Conservation (phyloP, 2,888 invertebrate genomes). For the Pomacea canaliculata region DNA sequence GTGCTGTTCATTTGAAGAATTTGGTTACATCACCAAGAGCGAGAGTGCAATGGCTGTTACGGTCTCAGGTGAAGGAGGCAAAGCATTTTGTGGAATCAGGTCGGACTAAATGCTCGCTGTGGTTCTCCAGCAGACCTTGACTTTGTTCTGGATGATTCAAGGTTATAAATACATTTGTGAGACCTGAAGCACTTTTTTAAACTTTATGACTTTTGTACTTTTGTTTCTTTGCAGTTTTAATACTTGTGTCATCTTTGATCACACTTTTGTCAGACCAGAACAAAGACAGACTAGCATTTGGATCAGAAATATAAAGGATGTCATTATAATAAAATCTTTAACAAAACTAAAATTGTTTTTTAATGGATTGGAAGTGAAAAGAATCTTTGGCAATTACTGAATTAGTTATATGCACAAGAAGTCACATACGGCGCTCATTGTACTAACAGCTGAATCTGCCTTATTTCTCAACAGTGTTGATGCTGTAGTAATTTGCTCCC, state of each 20-base stretch:
- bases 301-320: no score
- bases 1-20: slow-evolving; percentile 48
- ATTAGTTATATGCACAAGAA: no score
- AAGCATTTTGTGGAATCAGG: slow-evolving; percentile 37
- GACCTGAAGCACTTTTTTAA: neutral
- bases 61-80: slow-evolving; percentile 46
- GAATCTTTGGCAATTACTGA: no score
- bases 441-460: neutral
- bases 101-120: slow-evolving; percentile 38
- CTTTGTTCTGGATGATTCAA: slow-evolving; percentile 45
- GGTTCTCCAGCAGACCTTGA: slow-evolving; percentile 42
- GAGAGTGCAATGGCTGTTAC: slow-evolving; percentile 47
- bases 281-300: no score
- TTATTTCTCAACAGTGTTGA: slow-evolving; percentile 40
- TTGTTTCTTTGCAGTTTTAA: no score
- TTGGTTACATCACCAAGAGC: slow-evolving; percentile 49
- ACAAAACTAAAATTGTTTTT: no score
- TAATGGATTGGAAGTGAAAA: no score
- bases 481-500: slow-evolving; percentile 54
- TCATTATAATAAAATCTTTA: no score
- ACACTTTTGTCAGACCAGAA: no score
- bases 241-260: no score
- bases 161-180: slow-evolving; percentile 28
- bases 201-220: no score
- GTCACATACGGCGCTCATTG: neutral